Percentiles rank a stretch among this genome's conserved stretches.
These are phyloP conservation scores for Coelogynopora nodosa DNA, from an alignment of 2,888 invertebrate genomes.

Conservation along the genomic window DNA sequence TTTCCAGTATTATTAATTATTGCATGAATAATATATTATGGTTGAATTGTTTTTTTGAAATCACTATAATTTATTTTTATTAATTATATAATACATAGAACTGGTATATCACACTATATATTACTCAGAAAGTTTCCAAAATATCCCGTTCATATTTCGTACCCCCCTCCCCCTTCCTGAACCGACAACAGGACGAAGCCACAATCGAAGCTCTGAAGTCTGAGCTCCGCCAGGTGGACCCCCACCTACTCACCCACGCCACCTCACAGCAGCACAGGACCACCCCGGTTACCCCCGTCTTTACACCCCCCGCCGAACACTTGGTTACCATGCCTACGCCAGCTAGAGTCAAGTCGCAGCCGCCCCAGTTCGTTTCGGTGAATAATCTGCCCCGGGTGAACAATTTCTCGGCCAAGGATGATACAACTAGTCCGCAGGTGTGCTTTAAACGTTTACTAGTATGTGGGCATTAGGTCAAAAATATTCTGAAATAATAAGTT, in stretches of 20 bases:
- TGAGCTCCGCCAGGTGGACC: background rate
- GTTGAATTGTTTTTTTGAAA: no score
- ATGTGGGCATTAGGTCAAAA: background rate
- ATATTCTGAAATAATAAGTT: no score
- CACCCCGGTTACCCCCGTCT: background rate
- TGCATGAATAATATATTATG: no score
- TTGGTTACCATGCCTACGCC: background rate
- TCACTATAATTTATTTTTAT: no score
- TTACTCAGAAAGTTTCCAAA: no score
- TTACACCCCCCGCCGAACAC: background rate
- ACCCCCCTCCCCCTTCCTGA: background rate
- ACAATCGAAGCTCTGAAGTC: slow-evolving; percentile 39
- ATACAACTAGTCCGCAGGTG: slow-evolving; percentile 40
- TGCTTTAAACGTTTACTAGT: background rate
- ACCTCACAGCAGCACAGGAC: background rate
- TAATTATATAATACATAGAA: no score
- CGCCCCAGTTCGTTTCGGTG: slow-evolving; percentile 37
- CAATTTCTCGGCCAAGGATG: slow-evolving; percentile 44
- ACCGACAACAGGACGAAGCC: background rate
- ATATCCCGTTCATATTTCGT: no score
- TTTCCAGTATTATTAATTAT: no score
- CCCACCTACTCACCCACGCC: background rate
- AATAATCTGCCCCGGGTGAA: slow-evolving; percentile 38
- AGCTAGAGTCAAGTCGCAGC: background rate
- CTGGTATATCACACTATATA: no score